Evolutionary conservation across 2,113 vertebrate species (phyloP).

Genomic region (Trogon surrucura): DNA sequence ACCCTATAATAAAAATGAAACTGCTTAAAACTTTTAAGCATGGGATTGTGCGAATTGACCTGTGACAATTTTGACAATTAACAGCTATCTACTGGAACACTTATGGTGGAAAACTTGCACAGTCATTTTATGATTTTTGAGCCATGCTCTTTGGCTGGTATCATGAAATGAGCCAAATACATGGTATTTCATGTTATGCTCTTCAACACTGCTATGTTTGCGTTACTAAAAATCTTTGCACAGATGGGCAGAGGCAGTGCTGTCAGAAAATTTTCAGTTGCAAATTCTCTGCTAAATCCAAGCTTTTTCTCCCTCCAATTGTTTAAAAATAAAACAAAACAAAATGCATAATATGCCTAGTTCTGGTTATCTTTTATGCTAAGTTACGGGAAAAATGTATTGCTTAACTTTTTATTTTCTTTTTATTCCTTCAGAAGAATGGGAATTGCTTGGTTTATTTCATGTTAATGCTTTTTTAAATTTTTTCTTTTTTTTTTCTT

Average conservation of each 20-base stretch:
- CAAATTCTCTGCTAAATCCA: constrained; percentile 52
- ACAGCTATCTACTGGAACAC: not conserved
- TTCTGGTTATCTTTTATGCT: not conserved
- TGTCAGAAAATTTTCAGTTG: constrained; percentile 63
- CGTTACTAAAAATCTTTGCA: constrained; percentile 55
- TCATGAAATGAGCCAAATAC: constrained; percentile 13
- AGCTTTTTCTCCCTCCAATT: constrained; percentile 51
- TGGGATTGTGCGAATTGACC: not conserved
- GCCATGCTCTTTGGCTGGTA: not conserved
- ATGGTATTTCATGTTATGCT: constrained; percentile 40
- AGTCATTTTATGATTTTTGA: constrained; percentile 38
- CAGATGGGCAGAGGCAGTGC: constrained; percentile 64
- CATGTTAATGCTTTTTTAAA: not conserved
- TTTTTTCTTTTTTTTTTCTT: not conserved
- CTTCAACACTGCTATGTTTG: constrained; percentile 45
- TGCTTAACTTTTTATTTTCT: not conserved
- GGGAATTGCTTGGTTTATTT: not conserved
- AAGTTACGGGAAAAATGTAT: not conserved
- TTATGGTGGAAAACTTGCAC: constrained; percentile 10
- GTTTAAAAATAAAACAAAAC: constrained; percentile 68
- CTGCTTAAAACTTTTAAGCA: not conserved
- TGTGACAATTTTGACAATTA: not conserved
- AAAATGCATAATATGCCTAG: constrained; percentile 13
- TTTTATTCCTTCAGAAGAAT: not conserved
- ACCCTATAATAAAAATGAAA: not conserved